Evolutionary conservation across 2,797 vertebrate species (phyloP).

Genomic region (Australoheros facetus): DNA sequence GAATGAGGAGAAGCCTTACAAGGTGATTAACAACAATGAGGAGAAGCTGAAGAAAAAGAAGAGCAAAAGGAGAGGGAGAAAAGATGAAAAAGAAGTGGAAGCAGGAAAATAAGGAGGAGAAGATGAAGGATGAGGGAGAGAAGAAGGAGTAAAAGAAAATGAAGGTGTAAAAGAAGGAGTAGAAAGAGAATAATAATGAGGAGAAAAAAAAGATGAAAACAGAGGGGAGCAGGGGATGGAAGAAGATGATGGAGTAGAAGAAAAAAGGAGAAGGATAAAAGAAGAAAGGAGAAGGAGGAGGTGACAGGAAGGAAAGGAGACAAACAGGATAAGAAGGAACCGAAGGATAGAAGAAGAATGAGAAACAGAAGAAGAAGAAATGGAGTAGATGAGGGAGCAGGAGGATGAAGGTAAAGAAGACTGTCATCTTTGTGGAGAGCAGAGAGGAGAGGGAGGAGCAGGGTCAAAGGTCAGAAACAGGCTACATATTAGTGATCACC

Average conservation of each 20-base stretch:
- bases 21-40: too few relatives aligned
- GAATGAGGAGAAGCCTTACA: neutral
- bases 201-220: too few relatives aligned
- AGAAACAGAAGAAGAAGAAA: neutral
- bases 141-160: too few relatives aligned
- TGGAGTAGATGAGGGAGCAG: neutral
- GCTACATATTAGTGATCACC: neutral
- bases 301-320: neutral
- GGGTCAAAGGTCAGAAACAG: conserved; percentile 22
- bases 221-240: too few relatives aligned
- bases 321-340: neutral
- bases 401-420: neutral
- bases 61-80: too few relatives aligned
- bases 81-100: too few relatives aligned
- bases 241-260: neutral
- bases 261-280: neutral
- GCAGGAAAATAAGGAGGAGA: too few relatives aligned
- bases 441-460: neutral
- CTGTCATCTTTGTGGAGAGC: neutral
- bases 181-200: too few relatives aligned
- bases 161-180: neutral
- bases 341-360: neutral
- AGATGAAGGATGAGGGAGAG: too few relatives aligned
- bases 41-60: too few relatives aligned
- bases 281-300: neutral